Percentiles rank a stretch among this genome's conserved stretches.
Evolutionary conservation across 2,888 invertebrate species (phyloP).

Genomic region (Drepanosiphum platanoidis): DNA sequence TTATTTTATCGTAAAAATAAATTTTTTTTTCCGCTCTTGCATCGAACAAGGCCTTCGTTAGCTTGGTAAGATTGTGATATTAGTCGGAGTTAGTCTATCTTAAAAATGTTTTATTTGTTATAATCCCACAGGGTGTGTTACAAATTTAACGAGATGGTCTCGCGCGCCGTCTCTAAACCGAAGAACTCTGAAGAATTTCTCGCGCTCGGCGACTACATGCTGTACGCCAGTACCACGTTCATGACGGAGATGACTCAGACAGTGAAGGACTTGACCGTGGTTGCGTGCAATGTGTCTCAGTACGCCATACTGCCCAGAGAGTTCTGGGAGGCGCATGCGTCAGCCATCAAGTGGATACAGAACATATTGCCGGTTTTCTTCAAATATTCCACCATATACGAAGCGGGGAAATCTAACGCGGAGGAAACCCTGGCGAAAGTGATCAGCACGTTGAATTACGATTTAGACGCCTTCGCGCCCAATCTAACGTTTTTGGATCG

Average conservation of each 20-base stretch:
- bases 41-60: conserved; percentile 37
- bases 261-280: conserved; percentile 75
- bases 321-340: conserved; percentile 80
- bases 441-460: conserved; percentile 73
- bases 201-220: conserved; percentile 82
- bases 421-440: conserved; percentile 79
- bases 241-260: conserved; percentile 77
- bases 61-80: conserved; percentile 56
- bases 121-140: conserved; percentile 65
- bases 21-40: neutral
- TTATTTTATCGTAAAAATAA: conserved; percentile 10
- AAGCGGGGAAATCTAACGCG: conserved; percentile 83
- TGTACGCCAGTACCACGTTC: conserved; percentile 78
- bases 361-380: conserved; percentile 81
- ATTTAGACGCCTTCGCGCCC: conserved; percentile 75
- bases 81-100: neutral
- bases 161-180: conserved; percentile 78
- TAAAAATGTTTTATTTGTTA: neutral
- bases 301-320: conserved; percentile 78
- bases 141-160: conserved; percentile 78
- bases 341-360: conserved; percentile 84
- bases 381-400: conserved; percentile 71
- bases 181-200: conserved; percentile 83
- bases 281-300: conserved; percentile 65
- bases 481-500: conserved; percentile 81